Percentiles rank a stretch among this genome's conserved stretches.
Evolutionary conservation across 2,888 invertebrate genomes (phyloP).

Genomic region (Lepidochrysops patricia): DNA sequence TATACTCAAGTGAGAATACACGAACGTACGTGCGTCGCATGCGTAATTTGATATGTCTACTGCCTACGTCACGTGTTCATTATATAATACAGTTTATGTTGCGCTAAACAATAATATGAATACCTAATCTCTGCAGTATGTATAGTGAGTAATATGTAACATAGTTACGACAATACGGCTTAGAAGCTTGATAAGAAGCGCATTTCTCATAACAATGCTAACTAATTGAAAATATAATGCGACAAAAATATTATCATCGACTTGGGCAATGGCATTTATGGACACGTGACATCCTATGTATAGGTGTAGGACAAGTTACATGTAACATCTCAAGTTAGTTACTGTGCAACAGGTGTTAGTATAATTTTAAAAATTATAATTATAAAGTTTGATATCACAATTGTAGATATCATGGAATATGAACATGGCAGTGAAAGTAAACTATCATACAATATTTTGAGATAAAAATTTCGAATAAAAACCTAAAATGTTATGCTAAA

Average conservation of each 20-base stretch:
- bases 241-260: not conserved
- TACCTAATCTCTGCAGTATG: not conserved
- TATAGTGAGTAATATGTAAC: not conserved
- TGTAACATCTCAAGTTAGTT: not conserved
- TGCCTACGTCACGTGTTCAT: slow-evolving; percentile 8
- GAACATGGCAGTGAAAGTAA: not conserved
- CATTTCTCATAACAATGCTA: no score
- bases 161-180: not conserved
- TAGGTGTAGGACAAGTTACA: not conserved
- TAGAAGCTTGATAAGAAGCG: not conserved
- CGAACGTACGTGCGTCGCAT: not conserved
- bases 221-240: not conserved
- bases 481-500: not conserved
- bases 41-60: slow-evolving; percentile 1
- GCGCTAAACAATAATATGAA: not conserved
- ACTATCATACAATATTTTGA: not conserved
- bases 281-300: not conserved
- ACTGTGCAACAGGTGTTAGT: not conserved
- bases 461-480: not conserved
- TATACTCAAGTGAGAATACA: not conserved
- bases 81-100: not conserved
- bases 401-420: no score
- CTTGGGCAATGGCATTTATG: not conserved
- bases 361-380: not conserved
- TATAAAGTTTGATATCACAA: not conserved